Base-by-base conservation (phyloP, 2,113 vertebrate species). In the Philantomba maxwellii region DNA sequence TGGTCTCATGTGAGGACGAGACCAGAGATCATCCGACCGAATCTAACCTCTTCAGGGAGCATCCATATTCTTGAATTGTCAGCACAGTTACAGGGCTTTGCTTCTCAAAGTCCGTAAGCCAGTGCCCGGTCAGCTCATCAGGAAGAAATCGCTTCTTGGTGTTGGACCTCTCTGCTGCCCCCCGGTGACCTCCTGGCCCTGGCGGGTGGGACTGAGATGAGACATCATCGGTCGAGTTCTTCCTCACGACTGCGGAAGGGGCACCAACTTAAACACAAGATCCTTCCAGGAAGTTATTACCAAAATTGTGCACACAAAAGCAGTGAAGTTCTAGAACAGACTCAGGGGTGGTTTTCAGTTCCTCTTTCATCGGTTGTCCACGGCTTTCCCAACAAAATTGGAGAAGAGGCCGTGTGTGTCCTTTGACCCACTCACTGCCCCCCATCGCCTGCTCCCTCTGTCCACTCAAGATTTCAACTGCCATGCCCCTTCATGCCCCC, bases 171-270 rank as follows among this genome's bases (percentile, higher is more conserved):
- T 11, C 30, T 8, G 4, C 30, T 30, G 8, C 6, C 55, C 47
- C 17, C 3, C 1, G 0, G 43, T 43, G 73, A 70, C 19, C n/a
- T 28, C 33, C 12, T 25, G 45, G 57, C 43, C 2, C 0, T 60
- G 43, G 28, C 2, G 2, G 14, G 58, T 12, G 16, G 33, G 26
- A 3, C 66, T 1, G 9, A 30, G 36, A 55, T 14, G 2, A 30
- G 77, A 43, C 0, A 9, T 30, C 13, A 19, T 1, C 3, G 0
- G 0, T 23, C 2, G 30, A 9, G 60, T 81, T 51, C 28, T 49
- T 4, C 6, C 6, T 81, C n/a, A 2, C 0, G 14, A 15, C 11
- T 39, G 47, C 43, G 30, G 36, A 5, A 45, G 7, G 58, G 21
- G 19, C 6, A 12, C 49, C 43, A 47, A 2, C 33, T 39, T 73